Percentiles rank a stretch among this genome's conserved stretches.
These are phyloP conservation scores for Mionectes olivaceus DNA, from an alignment of 2,797 vertebrate species.

Conservation along the genomic window DNA sequence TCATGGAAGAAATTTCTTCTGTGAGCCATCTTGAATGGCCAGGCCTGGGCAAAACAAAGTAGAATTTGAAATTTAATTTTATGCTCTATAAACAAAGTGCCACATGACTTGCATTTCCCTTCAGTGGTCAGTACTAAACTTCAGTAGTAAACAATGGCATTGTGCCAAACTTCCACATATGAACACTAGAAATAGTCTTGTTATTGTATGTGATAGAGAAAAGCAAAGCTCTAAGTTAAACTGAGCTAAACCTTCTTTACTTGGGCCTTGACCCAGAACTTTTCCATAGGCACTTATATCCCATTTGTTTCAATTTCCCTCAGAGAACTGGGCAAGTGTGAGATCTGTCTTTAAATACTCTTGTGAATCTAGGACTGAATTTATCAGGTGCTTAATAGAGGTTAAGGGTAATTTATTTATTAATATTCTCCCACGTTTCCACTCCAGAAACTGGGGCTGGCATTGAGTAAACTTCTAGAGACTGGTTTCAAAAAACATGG, in stretches of 20 bases:
- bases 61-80: background rate
- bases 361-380: background rate
- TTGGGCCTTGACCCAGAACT: background rate
- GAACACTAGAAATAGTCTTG: background rate
- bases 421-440: background rate
- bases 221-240: background rate
- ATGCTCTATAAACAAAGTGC: background rate
- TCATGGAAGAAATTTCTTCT: background rate
- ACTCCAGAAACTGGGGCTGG: background rate
- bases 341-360: background rate
- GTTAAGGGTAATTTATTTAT: background rate
- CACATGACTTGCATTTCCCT: background rate
- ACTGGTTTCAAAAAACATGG: background rate
- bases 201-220: background rate
- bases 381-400: background rate
- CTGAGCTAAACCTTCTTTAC: background rate
- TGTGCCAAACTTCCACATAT: background rate
- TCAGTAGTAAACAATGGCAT: background rate
- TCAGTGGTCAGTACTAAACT: background rate
- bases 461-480: background rate
- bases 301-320: background rate
- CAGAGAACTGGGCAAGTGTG: background rate
- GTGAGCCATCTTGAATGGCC: background rate
- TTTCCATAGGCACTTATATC: background rate
- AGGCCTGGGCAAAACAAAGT: background rate